phyloP scores from a whole-genome alignment of 1,140 invertebrate genomes.

The Drosophila trapezifrons region DNA sequence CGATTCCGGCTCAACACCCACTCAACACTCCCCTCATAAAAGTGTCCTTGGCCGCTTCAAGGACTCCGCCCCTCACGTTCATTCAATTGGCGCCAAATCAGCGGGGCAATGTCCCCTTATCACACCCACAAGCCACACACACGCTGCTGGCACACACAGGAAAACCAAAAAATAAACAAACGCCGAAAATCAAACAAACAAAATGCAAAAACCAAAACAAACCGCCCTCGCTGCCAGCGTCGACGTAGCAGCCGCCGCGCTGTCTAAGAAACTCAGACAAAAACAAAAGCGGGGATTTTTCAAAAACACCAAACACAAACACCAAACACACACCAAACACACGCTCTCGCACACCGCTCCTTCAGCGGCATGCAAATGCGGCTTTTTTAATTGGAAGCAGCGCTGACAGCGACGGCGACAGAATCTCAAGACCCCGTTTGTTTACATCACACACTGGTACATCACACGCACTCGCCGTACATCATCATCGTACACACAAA shows the following conservation, averaged over 20 bases:
- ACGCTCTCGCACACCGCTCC: constrained; percentile 19
- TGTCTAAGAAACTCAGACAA: constrained; percentile 57
- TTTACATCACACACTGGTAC: constrained; percentile 59
- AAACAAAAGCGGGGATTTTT: constrained; percentile 48
- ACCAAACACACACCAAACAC: not conserved
- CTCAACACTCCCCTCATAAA: not conserved
- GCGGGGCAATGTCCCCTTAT: constrained; percentile 67
- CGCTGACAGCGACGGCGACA: constrained; percentile 42
- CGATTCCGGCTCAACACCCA: constrained; percentile 17
- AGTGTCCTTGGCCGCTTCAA: constrained; percentile 41
- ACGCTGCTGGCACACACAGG: not conserved
- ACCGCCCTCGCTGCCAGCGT: constrained; percentile 26
- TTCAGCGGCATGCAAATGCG: constrained; percentile 61
- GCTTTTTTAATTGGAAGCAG: constrained; percentile 71
- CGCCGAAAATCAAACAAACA: constrained; percentile 47
- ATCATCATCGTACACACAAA: constrained; percentile 9
- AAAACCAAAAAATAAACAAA: constrained; percentile 32
- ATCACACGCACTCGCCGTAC: constrained; percentile 11
- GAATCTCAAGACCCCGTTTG: constrained; percentile 81
- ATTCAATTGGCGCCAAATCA: constrained; percentile 54
- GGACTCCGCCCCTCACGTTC: constrained; percentile 24
- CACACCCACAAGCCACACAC: constrained; percentile 14
- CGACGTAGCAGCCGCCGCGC: constrained; percentile 40
- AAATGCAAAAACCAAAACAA: constrained; percentile 64
- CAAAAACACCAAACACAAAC: constrained; percentile 17